phyloP scores from a whole-genome alignment of 2,797 vertebrate genomes.

The Vespertilio murinus region DNA sequence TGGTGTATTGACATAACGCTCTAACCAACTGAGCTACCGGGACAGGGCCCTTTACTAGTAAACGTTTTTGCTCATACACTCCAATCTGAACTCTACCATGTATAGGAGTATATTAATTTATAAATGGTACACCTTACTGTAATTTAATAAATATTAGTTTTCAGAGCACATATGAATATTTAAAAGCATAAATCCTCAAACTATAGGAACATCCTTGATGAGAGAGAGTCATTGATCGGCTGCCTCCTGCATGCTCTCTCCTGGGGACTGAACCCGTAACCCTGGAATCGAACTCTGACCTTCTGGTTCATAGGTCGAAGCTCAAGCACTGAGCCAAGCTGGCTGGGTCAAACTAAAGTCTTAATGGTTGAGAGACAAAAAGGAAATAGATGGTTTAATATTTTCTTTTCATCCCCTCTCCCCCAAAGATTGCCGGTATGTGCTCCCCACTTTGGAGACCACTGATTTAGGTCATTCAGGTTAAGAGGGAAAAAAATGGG shows the following conservation, averaged over 20 bases:
- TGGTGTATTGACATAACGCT: not conserved
- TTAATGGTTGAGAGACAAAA: not conserved
- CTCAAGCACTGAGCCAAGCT: too few species aligned
- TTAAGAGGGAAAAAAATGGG: not conserved
- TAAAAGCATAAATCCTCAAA: not conserved
- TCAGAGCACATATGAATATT: slow-evolving; percentile 31
- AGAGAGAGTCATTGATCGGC: too few species aligned
- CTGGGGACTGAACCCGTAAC: too few species aligned
- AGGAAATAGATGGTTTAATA: not conserved
- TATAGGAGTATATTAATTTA: not conserved
- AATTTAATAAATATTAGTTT: not conserved
- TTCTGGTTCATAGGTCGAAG: too few species aligned
- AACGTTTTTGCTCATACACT: not conserved
- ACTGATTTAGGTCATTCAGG: not conserved
- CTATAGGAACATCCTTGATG: not conserved
- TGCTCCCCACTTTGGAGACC: not conserved
- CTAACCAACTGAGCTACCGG: not conserved
- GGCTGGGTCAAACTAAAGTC: not conserved
- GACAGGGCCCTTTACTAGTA: not conserved
- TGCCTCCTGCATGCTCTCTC: too few species aligned
- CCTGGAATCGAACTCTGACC: too few species aligned
- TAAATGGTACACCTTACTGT: not conserved
- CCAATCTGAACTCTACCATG: not conserved
- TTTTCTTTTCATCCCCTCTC: not conserved
- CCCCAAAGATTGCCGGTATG: not conserved